Percentiles rank a stretch among this genome's conserved stretches.
phyloP scores from a whole-genome alignment of 1,140 invertebrate genomes.

The Drosophila albomicans region DNA sequence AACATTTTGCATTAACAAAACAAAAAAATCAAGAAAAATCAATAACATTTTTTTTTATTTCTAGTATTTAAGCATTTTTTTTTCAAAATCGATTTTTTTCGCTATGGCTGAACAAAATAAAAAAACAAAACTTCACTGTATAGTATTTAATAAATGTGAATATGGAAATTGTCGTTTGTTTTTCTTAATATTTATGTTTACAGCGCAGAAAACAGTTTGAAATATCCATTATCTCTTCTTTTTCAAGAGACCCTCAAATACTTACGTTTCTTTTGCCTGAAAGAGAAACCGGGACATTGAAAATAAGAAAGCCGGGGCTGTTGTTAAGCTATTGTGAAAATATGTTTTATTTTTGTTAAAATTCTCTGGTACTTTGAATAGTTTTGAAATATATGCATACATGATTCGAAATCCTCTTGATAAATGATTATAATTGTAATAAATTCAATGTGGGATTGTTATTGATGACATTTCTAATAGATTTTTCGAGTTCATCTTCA shows the following conservation, averaged over 20 bases:
- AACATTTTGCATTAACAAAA: slow-evolving; percentile 21
- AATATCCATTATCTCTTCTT: neutral
- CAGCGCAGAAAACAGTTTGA: too few species aligned
- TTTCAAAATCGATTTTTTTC: slow-evolving; percentile 48
- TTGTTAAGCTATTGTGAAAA: slow-evolving; percentile 79
- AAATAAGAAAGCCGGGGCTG: slow-evolving; percentile 4
- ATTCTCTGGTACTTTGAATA: slow-evolving; percentile 67
- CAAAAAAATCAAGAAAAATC: slow-evolving; percentile 14
- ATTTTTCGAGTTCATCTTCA: slow-evolving; percentile 25
- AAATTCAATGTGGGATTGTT: slow-evolving; percentile 38
- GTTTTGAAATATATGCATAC: slow-evolving; percentile 58
- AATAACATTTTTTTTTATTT: slow-evolving; percentile 34
- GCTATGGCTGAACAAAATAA: slow-evolving; percentile 55
- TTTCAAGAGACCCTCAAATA: neutral
- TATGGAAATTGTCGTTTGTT: slow-evolving; percentile 28
- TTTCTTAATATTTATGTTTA: neutral
- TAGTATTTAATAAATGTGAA: slow-evolving; percentile 61
- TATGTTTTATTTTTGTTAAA: slow-evolving; percentile 79
- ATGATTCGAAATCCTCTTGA: slow-evolving; percentile 55
- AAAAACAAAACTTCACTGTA: slow-evolving; percentile 41
- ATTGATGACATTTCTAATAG: slow-evolving; percentile 33
- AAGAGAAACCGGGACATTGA: neutral
- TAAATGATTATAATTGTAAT: slow-evolving; percentile 62
- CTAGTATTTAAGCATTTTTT: slow-evolving; percentile 39
- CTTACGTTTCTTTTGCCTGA: neutral